Evolutionary conservation across 2,113 vertebrate species (phyloP).

Genomic region (Azemiops feae): DNA sequence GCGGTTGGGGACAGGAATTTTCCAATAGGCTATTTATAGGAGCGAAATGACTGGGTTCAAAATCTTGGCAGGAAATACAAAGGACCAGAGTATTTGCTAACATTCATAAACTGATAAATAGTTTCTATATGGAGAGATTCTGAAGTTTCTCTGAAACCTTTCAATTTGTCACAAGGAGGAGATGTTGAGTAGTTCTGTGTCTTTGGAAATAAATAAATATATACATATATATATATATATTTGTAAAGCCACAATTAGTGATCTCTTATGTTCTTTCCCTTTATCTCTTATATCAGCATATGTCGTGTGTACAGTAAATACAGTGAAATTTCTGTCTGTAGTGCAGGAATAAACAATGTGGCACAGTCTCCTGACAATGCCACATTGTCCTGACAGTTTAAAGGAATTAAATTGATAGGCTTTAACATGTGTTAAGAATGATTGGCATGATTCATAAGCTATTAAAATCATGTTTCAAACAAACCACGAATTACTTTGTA

Average conservation of each 20-base stretch:
- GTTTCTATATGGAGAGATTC: not conserved
- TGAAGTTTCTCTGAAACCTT: not conserved
- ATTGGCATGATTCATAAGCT: slow-evolving; percentile 16
- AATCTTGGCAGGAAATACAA: not conserved
- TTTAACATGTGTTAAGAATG: slow-evolving; percentile 7
- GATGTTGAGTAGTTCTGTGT: not conserved
- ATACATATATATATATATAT: not conserved
- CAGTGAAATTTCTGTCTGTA: not conserved
- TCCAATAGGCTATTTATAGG: not conserved
- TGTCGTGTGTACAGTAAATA: not conserved
- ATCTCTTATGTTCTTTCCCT: not conserved
- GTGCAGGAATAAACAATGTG: not conserved
- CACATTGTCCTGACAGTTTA: not conserved
- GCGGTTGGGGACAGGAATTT: not conserved
- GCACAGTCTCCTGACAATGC: not conserved
- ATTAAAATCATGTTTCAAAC: not conserved
- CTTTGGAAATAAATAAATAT: not conserved
- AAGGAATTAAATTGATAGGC: slow-evolving; percentile 13
- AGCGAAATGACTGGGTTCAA: not conserved
- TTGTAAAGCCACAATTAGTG: not conserved
- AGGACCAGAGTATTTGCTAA: too few species aligned
- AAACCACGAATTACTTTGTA: slow-evolving; percentile 22
- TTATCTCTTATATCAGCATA: not conserved
- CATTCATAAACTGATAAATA: not conserved
- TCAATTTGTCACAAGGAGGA: not conserved